These are phyloP conservation scores for Harpagifer antarcticus DNA, from an alignment of 2,797 vertebrate species.

Conservation along the genomic window DNA sequence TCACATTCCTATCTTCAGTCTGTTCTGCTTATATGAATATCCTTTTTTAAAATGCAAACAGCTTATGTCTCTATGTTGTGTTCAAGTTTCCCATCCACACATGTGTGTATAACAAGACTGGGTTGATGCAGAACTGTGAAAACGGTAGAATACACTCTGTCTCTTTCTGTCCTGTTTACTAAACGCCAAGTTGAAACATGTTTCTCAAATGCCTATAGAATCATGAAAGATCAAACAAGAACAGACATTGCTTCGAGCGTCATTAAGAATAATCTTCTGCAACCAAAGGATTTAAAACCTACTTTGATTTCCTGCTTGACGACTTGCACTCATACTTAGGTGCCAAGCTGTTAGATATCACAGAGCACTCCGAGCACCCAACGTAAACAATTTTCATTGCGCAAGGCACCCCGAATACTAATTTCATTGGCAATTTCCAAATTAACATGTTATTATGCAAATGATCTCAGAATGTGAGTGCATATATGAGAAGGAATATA, in stretches of 20 bases:
- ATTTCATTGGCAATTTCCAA: slow-evolving; percentile 23
- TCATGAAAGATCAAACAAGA: slow-evolving; percentile 53
- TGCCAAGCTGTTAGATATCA: slow-evolving; percentile 21
- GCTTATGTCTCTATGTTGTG: not conserved
- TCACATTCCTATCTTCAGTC: not conserved
- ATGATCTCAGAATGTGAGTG: slow-evolving; percentile 7
- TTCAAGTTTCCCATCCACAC: not conserved
- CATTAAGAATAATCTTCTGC: slow-evolving; percentile 35
- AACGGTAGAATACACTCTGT: not conserved
- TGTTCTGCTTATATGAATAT: not conserved
- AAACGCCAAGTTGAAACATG: slow-evolving; percentile 8
- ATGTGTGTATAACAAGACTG: not conserved
- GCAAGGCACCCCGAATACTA: slow-evolving; percentile 10
- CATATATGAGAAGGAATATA: slow-evolving; percentile 1
- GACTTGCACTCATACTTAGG: not conserved
- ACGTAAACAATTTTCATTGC: slow-evolving; percentile 21
- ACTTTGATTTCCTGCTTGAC: slow-evolving; percentile 46
- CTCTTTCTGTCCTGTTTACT: slow-evolving; percentile 25
- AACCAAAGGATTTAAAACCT: slow-evolving; percentile 43
- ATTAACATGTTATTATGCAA: slow-evolving; percentile 17
- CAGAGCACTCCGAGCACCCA: too few species aligned
- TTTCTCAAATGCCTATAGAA: slow-evolving; percentile 30
- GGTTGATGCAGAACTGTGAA: not conserved
- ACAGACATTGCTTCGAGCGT: slow-evolving; percentile 42
- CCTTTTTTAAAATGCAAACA: not conserved